Evolutionary conservation across 2,797 vertebrate species (phyloP).

Genomic region (Epinephelus coioides): DNA sequence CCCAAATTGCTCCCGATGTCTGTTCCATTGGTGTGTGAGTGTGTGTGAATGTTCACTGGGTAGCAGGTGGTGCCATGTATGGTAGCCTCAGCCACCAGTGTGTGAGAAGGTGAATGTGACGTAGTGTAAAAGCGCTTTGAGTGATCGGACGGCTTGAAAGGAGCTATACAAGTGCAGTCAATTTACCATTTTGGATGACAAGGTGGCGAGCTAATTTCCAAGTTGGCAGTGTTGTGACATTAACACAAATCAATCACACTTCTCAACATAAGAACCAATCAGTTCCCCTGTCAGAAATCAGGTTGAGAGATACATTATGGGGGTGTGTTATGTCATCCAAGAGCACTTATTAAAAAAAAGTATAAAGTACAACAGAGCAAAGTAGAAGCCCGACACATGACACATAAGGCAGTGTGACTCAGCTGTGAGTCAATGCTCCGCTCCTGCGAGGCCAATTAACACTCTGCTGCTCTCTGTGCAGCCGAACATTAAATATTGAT

Average conservation of each 20-base stretch:
- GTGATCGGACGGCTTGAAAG: no score
- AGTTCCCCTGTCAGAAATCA: constrained; percentile 8
- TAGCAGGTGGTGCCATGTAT: no score
- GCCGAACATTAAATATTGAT: constrained; percentile 70
- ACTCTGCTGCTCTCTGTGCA: constrained; percentile 33
- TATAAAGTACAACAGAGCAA: neutral
- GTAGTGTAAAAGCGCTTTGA: no score
- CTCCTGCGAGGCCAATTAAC: constrained; percentile 65
- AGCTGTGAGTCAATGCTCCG: constrained; percentile 13
- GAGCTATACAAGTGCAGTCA: no score
- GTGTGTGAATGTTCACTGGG: no score
- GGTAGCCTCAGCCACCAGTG: no score
- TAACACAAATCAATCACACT: neutral
- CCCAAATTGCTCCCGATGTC: no score
- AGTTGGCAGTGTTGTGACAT: neutral
- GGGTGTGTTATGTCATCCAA: constrained; percentile 14
- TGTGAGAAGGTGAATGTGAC: no score
- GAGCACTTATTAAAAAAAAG: constrained; percentile 1
- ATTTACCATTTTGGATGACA: no score
- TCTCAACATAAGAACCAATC: constrained; percentile 3
- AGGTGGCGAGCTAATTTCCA: neutral
- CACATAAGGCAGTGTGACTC: constrained; percentile 9
- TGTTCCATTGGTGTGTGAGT: no score
- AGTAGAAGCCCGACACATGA: constrained; percentile 8
- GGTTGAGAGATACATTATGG: neutral